Percentiles rank a stretch among this genome's conserved stretches.
These are phyloP conservation scores for Drosophila arawakana DNA, from an alignment of 1,140 invertebrate species.

Conservation along the genomic window DNA sequence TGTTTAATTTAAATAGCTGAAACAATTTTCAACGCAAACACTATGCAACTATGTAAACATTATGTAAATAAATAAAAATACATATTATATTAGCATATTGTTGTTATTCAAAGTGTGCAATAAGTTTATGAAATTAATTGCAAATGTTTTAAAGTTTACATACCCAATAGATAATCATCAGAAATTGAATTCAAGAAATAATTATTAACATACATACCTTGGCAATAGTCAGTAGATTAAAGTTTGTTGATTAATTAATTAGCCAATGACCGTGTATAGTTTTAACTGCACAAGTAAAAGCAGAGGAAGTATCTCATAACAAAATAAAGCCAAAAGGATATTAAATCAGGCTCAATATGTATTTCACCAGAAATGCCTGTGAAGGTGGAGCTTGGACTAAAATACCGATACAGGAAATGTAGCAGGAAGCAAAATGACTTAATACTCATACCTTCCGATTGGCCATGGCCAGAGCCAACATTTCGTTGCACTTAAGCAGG, in stretches of 20 bases:
- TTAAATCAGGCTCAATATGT: constrained; percentile 16
- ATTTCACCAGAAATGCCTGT: background rate
- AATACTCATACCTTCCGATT: constrained; percentile 60
- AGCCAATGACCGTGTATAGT: no score
- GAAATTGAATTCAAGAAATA: background rate
- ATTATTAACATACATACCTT: background rate
- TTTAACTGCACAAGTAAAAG: background rate
- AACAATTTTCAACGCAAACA: background rate
- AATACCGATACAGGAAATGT: constrained; percentile 54
- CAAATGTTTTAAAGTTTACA: background rate
- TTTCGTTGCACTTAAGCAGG: constrained; percentile 51
- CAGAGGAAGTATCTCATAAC: no score
- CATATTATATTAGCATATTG: no score
- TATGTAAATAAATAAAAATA: background rate
- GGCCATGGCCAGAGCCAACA: constrained; percentile 27
- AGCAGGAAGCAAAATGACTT: constrained; percentile 66
- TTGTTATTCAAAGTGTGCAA: background rate
- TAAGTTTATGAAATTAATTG: no score
- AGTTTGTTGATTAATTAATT: constrained; percentile 14
- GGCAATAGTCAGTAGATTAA: no score
- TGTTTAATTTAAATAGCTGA: background rate
- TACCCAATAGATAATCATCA: constrained; percentile 6
- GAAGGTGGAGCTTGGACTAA: background rate
- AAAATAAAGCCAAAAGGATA: background rate
- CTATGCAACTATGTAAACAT: constrained; percentile 6